These are phyloP conservation scores for Parasteatoda tepidariorum DNA, from an alignment of 1,140 invertebrate species.

Conservation along the genomic window DNA sequence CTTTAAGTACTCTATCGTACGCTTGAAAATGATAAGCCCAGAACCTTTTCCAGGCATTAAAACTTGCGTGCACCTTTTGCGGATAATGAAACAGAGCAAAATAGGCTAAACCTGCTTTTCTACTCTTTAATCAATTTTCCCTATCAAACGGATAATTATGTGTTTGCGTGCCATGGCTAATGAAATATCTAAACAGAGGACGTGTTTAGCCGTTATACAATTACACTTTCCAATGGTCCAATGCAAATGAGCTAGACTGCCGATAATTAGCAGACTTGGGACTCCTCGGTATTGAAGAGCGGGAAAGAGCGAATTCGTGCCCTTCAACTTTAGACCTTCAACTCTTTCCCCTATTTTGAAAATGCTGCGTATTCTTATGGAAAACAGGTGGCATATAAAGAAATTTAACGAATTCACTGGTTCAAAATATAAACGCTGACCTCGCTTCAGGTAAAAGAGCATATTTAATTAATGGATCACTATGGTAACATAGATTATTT, in stretches of 20 bases:
- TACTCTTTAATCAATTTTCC: conserved; percentile 57
- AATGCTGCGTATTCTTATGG: conserved; percentile 43
- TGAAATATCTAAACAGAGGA: conserved; percentile 56
- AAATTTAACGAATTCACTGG: conserved; percentile 19
- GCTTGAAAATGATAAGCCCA: conserved; percentile 11
- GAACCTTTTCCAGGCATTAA: conserved; percentile 13
- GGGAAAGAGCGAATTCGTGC: conserved; percentile 12
- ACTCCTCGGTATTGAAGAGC: neutral
- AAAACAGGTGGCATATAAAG: conserved; percentile 50
- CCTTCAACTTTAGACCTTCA: neutral
- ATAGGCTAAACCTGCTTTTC: conserved; percentile 53
- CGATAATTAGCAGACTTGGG: conserved; percentile 46
- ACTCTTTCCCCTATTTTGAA: neutral
- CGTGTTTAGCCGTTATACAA: conserved; percentile 60
- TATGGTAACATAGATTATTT: neutral
- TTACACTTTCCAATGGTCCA: conserved; percentile 58
- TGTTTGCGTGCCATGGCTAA: conserved; percentile 53
- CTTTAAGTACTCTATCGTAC: neutral
- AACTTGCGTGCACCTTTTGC: conserved; percentile 43
- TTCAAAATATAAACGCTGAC: conserved; percentile 40
- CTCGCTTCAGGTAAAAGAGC: conserved; percentile 28
- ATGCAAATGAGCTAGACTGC: conserved; percentile 56
- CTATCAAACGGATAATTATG: conserved; percentile 55
- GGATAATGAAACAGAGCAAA: conserved; percentile 52
- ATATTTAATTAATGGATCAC: conserved; percentile 49